phyloP scores from a whole-genome alignment of 2,888 invertebrate species.

The Caenorhabditis macrosperma region DNA sequence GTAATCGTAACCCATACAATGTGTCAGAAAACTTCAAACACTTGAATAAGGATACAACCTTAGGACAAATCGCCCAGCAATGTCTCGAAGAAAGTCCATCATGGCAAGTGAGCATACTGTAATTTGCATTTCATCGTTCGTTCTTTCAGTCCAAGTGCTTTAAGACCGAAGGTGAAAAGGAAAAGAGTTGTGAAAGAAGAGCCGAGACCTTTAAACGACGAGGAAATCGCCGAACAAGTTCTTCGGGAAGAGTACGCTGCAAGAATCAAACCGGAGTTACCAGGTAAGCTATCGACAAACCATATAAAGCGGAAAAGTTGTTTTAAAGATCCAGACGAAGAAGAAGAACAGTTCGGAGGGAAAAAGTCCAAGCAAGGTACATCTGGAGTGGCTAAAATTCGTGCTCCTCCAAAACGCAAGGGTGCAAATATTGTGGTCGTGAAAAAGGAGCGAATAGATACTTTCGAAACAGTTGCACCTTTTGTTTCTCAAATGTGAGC shows the following conservation, averaged over 20 bases:
- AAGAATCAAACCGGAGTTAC: conserved; percentile 20
- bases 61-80: conserved; percentile 30
- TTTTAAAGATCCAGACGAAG: not conserved
- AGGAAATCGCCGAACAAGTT: conserved; percentile 33
- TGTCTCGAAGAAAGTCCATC: conserved; percentile 15
- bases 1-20: too few species aligned
- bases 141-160: conserved; percentile 1
- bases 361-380: conserved; percentile 28
- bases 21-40: conserved; percentile 44
- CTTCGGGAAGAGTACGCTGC: conserved; percentile 25
- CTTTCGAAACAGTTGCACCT: too few species aligned
- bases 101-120: not conserved
- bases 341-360: not conserved
- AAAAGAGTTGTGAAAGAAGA: not conserved
- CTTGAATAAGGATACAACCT: too few species aligned
- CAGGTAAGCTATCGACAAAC: conserved; percentile 9
- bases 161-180: too few species aligned
- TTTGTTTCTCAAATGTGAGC: conserved; percentile 5
- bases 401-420: conserved; percentile 35
- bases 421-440: conserved; percentile 7
- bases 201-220: conserved; percentile 2
- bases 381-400: conserved; percentile 25
- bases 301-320: too few species aligned
- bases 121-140: not conserved
- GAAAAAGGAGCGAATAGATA: conserved; percentile 9